Conservation (phyloP, 53 echinoderm and acorn worm genomes). For the Holothuria scabra region DNA sequence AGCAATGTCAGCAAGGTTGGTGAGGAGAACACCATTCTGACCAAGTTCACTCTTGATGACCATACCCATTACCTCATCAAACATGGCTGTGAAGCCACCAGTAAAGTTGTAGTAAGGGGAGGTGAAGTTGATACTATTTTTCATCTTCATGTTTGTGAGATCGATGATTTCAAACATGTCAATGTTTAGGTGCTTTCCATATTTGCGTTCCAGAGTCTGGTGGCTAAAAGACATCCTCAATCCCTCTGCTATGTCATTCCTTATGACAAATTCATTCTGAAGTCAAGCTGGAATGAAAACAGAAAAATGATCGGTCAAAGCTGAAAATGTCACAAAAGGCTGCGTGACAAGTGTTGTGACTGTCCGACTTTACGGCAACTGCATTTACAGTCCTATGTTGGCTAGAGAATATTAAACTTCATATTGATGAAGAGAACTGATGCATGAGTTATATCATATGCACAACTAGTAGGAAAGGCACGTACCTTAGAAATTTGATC, state of each 20-base stretch:
- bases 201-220: constrained; percentile 53
- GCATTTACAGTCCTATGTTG: too few species aligned
- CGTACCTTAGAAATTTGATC: too few species aligned
- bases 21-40: constrained; percentile 5
- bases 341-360: too few species aligned
- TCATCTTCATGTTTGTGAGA: neutral
- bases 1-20: constrained; percentile 4
- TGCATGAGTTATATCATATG: too few species aligned
- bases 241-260: constrained; percentile 62
- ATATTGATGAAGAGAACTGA: too few species aligned
- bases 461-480: too few species aligned
- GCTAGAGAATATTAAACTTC: too few species aligned
- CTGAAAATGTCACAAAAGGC: too few species aligned
- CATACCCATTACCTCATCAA: constrained; percentile 25
- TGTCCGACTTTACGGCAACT: too few species aligned
- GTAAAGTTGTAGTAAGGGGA: constrained; percentile 72
- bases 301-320: neutral
- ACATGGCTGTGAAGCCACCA: constrained; percentile 2
- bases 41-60: constrained; percentile 19
- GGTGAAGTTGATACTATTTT: constrained; percentile 49
- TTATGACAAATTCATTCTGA: constrained; percentile 42
- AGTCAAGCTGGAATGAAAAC: constrained; percentile 59
- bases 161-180: constrained; percentile 29
- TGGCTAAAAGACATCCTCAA: constrained; percentile 59
- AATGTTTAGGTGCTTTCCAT: constrained; percentile 50